A percentile compares a stretch with the other conserved stretches of the same genome.
phyloP scores from a whole-genome alignment of 2,888 invertebrate genomes.

The Tholera decimalis region DNA sequence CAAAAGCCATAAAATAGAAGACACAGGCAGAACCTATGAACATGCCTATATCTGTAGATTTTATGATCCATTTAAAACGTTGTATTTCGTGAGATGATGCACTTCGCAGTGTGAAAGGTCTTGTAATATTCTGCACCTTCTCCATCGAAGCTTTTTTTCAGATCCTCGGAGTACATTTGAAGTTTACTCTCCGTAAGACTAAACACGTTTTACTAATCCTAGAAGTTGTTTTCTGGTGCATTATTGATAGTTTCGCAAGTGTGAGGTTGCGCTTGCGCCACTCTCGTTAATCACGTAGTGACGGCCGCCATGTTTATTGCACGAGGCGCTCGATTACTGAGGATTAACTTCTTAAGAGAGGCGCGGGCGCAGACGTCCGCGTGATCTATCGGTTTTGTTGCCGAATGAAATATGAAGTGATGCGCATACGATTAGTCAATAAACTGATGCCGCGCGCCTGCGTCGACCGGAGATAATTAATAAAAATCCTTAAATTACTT shows the following conservation, averaged over 20 bases:
- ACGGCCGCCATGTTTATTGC: conserved; percentile 59
- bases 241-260: conserved; percentile 35
- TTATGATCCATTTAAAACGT: background rate
- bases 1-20: background rate
- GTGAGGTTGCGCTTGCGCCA: conserved; percentile 53
- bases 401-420: conserved; percentile 7
- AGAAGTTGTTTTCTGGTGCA: conserved; percentile 18
- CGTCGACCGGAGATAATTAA: background rate
- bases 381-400: conserved; percentile 20
- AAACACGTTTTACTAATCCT: conserved; percentile 12
- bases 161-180: background rate
- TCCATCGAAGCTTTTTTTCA: background rate
- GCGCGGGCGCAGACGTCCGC: conserved; percentile 21
- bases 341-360: conserved; percentile 43
- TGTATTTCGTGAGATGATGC: background rate
- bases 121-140: background rate
- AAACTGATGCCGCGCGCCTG: background rate
- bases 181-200: background rate
- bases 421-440: background rate
- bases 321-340: conserved; percentile 41
- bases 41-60: background rate
- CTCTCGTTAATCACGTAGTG: conserved; percentile 62
- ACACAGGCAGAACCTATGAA: background rate
- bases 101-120: too few species aligned
- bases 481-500: background rate